A percentile compares a stretch with the other conserved stretches of the same genome.
Conservation (phyloP, 2,113 vertebrate genomes). For the Ciconia boyciana region DNA sequence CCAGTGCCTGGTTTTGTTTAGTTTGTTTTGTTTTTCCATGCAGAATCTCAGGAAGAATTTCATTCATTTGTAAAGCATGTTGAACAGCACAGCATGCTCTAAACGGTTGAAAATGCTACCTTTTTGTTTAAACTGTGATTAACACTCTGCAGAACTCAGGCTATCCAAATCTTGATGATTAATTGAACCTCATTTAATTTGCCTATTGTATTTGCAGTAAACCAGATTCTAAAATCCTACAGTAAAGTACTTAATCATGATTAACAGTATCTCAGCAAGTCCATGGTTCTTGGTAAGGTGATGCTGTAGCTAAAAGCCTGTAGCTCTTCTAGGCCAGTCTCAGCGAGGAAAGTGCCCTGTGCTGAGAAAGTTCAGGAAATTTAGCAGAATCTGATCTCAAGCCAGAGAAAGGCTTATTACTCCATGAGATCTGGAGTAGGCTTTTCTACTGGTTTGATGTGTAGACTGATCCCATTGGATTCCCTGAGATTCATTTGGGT, state of each 20-base stretch:
- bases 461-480: not conserved
- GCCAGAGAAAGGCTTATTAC: not conserved
- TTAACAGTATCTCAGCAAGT: not conserved
- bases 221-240: not conserved
- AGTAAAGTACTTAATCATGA: not conserved
- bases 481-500: not conserved
- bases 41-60: conserved; percentile 6
- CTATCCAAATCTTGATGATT: conserved; percentile 11
- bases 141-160: not conserved
- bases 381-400: not conserved
- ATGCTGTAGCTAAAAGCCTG: not conserved
- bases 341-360: not conserved
- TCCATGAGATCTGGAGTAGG: not conserved
- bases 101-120: not conserved
- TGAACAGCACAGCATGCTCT: not conserved
- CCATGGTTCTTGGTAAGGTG: not conserved
- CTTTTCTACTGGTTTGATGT: not conserved
- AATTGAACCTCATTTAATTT: conserved; percentile 9
- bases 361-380: not conserved
- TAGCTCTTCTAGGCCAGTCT: not conserved
- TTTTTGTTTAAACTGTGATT: conserved; percentile 41
- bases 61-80: not conserved
- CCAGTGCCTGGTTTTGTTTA: not conserved
- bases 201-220: not conserved
- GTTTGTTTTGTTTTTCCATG: not conserved